Base-by-base conservation (phyloP, 2,113 vertebrate species). In the Cochlearius cochlearius region DNA sequence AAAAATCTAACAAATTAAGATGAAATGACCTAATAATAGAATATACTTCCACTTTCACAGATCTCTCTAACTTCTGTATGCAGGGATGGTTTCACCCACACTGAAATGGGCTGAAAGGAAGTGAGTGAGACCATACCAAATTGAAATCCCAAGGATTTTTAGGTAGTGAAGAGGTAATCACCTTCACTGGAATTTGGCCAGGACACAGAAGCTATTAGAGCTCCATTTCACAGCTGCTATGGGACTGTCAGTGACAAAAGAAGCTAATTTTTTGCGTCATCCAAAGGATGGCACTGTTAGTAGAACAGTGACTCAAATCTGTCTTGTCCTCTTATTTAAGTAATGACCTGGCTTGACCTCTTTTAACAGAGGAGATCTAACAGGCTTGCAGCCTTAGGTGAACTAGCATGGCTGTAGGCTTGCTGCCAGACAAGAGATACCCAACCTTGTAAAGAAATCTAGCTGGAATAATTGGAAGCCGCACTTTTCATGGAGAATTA, bases 241-340 rank as follows among this genome's bases (percentile, higher is more conserved):
- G 78, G 82, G 69, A 82, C 77, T 89, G 38, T 86, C 60, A 77
- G 62, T 53, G 58, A 60, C 76, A 62, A 69, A 86, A 69, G 86
- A 64, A 79, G 38, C 43, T 56, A 18, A 43, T 78, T 77, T 76
- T 52, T 81, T 75, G 56, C 71, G 62, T 86, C 91, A 66, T 79
- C 73, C 78, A 79, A 77, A 86, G 69, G 72, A 36, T 84, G 68
- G 55, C 77, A 47, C 39, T 43, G 58, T 75, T 88, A 74, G 60
- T n/a, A 94, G 77, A 92, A 68, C 30, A 94, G 64, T 55, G 79
- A 67, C 78, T 96, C 66, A 49, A 67, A 69, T 45, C 73, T 90
- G 63, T 85, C 90, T 79, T 90, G 58, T 66, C 84, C 83, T 86
- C 39, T 75, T 87, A 63, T 82, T 94, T 94, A 80, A 95, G 80